Evolutionary conservation across 2,888 invertebrate genomes (phyloP).

Genomic region (Meloe dianella): DNA sequence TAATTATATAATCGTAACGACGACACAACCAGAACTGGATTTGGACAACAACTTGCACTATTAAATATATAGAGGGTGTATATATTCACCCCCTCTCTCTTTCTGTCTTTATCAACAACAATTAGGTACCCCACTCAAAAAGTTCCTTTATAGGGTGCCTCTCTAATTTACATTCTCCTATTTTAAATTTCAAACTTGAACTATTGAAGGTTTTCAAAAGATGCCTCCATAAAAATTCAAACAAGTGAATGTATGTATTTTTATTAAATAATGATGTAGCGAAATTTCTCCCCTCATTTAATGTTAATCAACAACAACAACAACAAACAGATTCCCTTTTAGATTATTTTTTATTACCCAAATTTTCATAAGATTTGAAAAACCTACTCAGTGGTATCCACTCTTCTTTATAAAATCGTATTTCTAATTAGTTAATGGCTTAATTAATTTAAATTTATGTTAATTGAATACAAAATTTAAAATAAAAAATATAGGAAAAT

Average conservation of each 20-base stretch:
- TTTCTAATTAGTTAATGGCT: background rate
- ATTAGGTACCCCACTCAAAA: background rate
- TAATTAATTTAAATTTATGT: slow-evolving; percentile 1
- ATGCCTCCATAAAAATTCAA: background rate
- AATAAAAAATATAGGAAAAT: too few relatives aligned
- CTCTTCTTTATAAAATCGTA: background rate
- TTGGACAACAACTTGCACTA: background rate
- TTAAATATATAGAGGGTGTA: slow-evolving; percentile 7
- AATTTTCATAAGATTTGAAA: background rate
- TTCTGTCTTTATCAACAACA: background rate
- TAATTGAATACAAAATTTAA: background rate
- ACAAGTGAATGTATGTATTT: background rate
- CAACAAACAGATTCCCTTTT: too few relatives aligned
- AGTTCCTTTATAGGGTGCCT: slow-evolving; percentile 3
- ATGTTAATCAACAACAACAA: too few relatives aligned
- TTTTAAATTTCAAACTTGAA: background rate
- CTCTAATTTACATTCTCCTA: slow-evolving; percentile 6
- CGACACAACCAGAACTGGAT: background rate
- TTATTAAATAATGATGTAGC: background rate
- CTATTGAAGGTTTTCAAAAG: background rate
- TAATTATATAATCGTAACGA: background rate
- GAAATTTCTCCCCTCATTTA: background rate
- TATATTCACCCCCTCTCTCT: background rate
- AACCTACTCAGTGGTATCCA: background rate
- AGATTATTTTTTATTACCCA: background rate